Percentiles rank a stretch among this genome's conserved stretches.
These are phyloP conservation scores for Eurypyga helias DNA, from an alignment of 2,113 vertebrate genomes.

Conservation along the genomic window DNA sequence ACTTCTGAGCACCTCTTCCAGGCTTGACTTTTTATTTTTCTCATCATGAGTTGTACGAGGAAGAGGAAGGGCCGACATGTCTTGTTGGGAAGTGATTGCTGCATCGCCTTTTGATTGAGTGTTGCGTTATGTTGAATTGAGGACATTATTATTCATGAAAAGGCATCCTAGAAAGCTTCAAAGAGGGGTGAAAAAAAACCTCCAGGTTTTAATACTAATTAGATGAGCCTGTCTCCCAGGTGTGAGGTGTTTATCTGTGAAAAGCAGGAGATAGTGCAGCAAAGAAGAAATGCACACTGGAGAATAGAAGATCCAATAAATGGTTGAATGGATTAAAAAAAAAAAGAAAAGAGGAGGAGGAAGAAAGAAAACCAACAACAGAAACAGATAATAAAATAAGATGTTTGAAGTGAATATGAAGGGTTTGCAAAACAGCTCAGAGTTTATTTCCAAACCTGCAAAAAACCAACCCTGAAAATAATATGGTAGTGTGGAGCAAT, in stretches of 20 bases:
- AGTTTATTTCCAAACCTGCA: slow-evolving; percentile 16
- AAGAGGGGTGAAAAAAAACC: slow-evolving; percentile 45
- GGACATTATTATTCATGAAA: slow-evolving; percentile 77
- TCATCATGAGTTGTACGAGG: neutral
- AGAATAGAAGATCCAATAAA: slow-evolving; percentile 66
- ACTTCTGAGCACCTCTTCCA: neutral
- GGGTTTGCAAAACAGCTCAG: slow-evolving; percentile 36
- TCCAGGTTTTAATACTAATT: slow-evolving; percentile 79
- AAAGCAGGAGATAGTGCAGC: slow-evolving; percentile 70
- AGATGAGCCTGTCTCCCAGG: slow-evolving; percentile 75
- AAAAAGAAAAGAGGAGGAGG: neutral
- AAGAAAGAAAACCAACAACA: slow-evolving; percentile 49
- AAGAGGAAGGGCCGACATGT: neutral
- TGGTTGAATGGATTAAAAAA: slow-evolving; percentile 66
- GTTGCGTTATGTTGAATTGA: slow-evolving; percentile 50
- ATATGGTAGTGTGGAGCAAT: neutral
- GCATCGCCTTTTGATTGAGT: slow-evolving; percentile 53
- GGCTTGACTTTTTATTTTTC: neutral
- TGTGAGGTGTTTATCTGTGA: slow-evolving; percentile 77
- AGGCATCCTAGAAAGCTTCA: slow-evolving; percentile 71
- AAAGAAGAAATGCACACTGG: slow-evolving; percentile 58
- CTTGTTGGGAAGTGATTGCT: slow-evolving; percentile 9
- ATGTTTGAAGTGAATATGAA: slow-evolving; percentile 52
- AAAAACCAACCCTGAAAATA: slow-evolving; percentile 30
- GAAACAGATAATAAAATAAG: slow-evolving; percentile 68